Evolutionary conservation across 37 sponge, comb jelly and placozoan genomes (phyloP).

Genomic region (Agelas oroides): DNA sequence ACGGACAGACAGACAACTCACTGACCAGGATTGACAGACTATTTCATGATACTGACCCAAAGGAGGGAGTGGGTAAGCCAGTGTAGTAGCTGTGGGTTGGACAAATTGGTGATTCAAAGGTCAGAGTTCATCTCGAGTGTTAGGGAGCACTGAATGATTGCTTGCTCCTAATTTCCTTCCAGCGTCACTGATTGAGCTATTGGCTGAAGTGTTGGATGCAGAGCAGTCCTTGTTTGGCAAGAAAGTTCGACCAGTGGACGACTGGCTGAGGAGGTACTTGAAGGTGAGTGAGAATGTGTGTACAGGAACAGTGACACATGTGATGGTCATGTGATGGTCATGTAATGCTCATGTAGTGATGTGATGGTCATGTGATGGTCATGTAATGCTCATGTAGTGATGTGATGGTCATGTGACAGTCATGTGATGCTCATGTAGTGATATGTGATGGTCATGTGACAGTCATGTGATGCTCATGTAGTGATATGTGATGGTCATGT

Average conservation of each 20-base stretch:
- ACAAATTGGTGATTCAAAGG: no score
- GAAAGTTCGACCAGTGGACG: constrained; percentile 62
- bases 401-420: no score
- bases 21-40: constrained; percentile 80
- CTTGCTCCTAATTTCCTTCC: background rate
- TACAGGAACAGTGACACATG: background rate
- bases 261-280: constrained; percentile 77
- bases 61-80: constrained; percentile 65
- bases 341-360: background rate
- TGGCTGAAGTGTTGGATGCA: constrained; percentile 72
- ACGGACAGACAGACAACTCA: constrained; percentile 80
- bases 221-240: constrained; percentile 74
- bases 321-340: background rate
- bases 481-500: background rate
- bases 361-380: background rate
- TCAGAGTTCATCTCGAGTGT: no score
- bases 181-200: constrained; percentile 76
- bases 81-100: background rate
- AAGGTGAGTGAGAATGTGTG: constrained; percentile 29
- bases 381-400: background rate
- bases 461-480: background rate
- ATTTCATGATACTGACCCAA: constrained; percentile 61
- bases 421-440: no score
- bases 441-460: no score
- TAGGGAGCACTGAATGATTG: no score